A percentile compares a stretch with the other conserved stretches of the same genome.
Conservation (phyloP, 2,113 vertebrate genomes). For the Sander lucioperca region DNA sequence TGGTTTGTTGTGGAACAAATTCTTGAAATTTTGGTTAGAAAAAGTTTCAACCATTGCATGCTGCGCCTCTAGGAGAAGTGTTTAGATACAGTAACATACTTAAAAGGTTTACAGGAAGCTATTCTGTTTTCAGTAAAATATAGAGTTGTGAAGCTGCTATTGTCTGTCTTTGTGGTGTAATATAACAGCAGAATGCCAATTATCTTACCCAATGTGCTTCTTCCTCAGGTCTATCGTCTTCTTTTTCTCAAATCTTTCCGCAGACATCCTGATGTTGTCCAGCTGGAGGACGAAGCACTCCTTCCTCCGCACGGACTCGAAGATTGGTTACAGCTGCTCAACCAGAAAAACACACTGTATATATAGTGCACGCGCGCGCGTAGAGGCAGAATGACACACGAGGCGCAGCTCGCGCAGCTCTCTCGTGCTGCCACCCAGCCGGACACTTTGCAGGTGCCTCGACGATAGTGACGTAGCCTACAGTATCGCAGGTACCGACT, state of each 20-base stretch:
- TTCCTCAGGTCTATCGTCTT: conserved; percentile 89
- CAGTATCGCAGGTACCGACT: too few relatives aligned
- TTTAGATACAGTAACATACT: background rate
- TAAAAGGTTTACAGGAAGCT: too few relatives aligned
- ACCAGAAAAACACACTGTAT: background rate
- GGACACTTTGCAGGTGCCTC: background rate
- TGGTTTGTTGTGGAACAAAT: background rate
- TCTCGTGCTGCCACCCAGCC: conserved; percentile 11
- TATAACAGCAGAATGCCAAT: background rate
- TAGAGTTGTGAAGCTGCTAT: background rate
- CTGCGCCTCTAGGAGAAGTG: background rate
- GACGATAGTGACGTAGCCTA: background rate
- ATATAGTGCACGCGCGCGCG: background rate
- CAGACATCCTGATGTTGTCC: conserved; percentile 67
- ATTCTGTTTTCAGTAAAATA: too few relatives aligned
- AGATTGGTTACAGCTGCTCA: background rate
- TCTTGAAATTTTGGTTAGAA: background rate
- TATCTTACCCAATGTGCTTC: conserved; percentile 91
- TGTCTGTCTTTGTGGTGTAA: too few relatives aligned
- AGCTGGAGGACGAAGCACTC: background rate
- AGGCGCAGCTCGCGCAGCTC: background rate
- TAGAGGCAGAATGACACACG: too few relatives aligned
- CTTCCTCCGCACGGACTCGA: background rate
- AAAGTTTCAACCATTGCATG: background rate
- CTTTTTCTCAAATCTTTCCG: conserved; percentile 85